Evolutionary conservation across 2,888 invertebrate genomes (phyloP).

Genomic region (Temnothorax unifasciatus): DNA sequence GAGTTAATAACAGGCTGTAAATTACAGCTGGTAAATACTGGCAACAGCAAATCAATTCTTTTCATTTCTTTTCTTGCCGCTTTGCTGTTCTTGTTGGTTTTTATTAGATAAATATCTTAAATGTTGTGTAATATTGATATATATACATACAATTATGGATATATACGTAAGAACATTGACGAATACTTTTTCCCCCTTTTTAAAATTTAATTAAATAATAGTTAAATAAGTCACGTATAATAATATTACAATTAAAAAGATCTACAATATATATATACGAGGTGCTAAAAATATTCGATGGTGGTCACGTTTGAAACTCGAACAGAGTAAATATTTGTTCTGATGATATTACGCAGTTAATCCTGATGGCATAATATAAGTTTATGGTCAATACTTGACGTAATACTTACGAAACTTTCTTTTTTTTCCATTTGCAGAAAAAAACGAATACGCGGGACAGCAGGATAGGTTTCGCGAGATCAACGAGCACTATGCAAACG

Average conservation of each 20-base stretch:
- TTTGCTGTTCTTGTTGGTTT: neutral
- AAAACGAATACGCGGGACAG: conserved; percentile 75
- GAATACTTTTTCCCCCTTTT: neutral
- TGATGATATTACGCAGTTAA: conserved; percentile 26
- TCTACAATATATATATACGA: neutral
- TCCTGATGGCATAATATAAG: conserved; percentile 37
- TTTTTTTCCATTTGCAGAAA: conserved; percentile 76
- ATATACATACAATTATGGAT: too few species aligned
- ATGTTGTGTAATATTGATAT: neutral
- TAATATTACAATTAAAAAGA: neutral
- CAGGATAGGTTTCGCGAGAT: conserved; percentile 83
- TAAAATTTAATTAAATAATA: conserved; percentile 16
- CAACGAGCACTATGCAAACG: conserved; percentile 92
- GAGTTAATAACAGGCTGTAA: neutral
- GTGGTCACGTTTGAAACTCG: conserved; percentile 3
- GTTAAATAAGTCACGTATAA: neutral
- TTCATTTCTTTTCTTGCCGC: neutral
- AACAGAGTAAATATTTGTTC: conserved; percentile 20
- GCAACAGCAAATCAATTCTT: neutral
- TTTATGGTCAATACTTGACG: conserved; percentile 51
- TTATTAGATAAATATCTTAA: neutral
- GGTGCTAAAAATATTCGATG: conserved; percentile 1
- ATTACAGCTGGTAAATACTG: neutral
- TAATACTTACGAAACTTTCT: conserved; percentile 36
- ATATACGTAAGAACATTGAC: neutral